Conservation (phyloP, 35 echinoderm and acorn worm genomes). For the Anneissia japonica region DNA sequence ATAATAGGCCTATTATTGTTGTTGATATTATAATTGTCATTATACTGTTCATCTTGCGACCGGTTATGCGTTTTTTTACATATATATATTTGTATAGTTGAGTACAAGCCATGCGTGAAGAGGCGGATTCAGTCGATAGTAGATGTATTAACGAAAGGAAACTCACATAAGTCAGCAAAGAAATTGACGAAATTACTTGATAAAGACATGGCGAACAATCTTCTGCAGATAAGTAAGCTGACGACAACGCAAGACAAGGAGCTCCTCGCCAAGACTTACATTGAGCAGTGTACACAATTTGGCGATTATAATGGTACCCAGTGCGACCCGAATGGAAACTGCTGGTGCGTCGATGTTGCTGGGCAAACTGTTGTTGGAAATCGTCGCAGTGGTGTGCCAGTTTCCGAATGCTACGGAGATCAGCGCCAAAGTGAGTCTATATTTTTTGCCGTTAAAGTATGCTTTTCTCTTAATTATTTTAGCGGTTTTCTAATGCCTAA, state of each 20-base stretch:
- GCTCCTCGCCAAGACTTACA: neutral
- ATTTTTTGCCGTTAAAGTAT: too few relatives aligned
- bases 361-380: neutral
- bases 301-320: neutral
- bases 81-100: neutral
- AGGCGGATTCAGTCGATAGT: neutral
- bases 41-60: too few relatives aligned
- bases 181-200: neutral
- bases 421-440: neutral
- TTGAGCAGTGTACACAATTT: neutral
- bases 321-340: neutral
- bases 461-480: too few relatives aligned
- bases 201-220: neutral
- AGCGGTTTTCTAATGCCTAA: too few relatives aligned
- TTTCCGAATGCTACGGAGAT: neutral
- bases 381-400: neutral
- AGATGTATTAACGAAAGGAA: neutral
- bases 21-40: too few relatives aligned
- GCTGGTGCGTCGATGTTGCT: neutral
- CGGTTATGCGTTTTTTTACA: too few relatives aligned
- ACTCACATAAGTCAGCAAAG: neutral
- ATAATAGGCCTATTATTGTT: too few relatives aligned
- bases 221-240: neutral
- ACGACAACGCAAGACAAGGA: neutral
- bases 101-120: neutral